phyloP scores from a whole-genome alignment of 2,113 vertebrate species.

The Dinomys branickii region DNA sequence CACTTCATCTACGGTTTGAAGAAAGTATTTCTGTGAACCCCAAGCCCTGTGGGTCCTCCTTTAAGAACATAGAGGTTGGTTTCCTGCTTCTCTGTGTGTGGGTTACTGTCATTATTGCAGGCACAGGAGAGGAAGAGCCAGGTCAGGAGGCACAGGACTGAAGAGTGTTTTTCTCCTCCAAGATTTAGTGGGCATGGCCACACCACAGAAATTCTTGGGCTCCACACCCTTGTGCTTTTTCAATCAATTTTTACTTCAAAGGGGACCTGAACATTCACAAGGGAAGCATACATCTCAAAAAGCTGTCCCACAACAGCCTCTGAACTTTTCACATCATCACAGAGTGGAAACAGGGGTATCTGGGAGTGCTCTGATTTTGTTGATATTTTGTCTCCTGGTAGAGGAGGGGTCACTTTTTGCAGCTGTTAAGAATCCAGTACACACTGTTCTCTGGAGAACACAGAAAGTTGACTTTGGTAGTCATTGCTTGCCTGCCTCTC shows the following conservation, averaged over 20 bases:
- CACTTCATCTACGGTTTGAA: neutral
- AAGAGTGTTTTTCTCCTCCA: neutral
- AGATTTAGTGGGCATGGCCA: neutral
- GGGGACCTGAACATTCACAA: neutral
- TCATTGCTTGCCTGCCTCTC: neutral
- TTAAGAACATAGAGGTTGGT: neutral
- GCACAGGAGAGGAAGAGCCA: neutral
- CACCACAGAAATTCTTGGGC: neutral
- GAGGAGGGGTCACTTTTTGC: constrained; percentile 48
- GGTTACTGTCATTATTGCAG: neutral
- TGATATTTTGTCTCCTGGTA: constrained; percentile 9
- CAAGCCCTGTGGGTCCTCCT: neutral
- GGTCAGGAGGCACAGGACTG: constrained; percentile 38
- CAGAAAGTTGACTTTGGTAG: constrained; percentile 75
- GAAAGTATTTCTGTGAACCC: neutral
- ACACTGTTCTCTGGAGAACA: neutral
- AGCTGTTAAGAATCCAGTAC: constrained; percentile 57
- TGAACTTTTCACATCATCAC: neutral
- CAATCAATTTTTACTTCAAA: neutral
- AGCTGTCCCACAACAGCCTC: neutral
- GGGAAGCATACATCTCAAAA: neutral
- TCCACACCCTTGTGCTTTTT: neutral
- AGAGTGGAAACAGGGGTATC: neutral
- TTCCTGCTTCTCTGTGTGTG: neutral
- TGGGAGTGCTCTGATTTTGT: neutral